A percentile compares a stretch with the other conserved stretches of the same genome.
phyloP scores from a whole-genome alignment of 2,888 invertebrate genomes.

The Linyphia triangularis region DNA sequence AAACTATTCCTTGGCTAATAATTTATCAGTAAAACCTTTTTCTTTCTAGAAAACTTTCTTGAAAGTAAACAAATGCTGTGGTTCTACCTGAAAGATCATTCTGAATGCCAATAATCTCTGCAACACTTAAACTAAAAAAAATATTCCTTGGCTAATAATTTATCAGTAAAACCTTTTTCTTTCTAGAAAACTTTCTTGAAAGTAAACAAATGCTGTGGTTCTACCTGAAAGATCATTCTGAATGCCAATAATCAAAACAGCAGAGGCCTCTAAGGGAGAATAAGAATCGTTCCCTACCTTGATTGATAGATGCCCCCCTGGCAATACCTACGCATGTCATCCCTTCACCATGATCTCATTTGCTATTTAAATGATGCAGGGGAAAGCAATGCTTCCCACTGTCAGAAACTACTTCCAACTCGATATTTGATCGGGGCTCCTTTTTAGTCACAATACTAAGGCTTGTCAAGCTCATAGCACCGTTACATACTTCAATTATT shows the following conservation, averaged over 20 bases:
- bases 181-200: too few relatives aligned
- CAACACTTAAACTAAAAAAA: too few relatives aligned
- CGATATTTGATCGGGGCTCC: neutral
- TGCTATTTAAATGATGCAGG: conserved; percentile 34
- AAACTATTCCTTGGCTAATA: too few relatives aligned
- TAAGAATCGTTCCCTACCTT: neutral
- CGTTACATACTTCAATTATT: too few relatives aligned
- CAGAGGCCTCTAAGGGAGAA: neutral
- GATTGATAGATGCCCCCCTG: conserved; percentile 42
- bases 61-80: too few relatives aligned
- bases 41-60: too few relatives aligned
- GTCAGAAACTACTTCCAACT: neutral
- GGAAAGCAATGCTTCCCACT: neutral
- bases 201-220: too few relatives aligned
- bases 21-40: too few relatives aligned
- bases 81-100: too few relatives aligned
- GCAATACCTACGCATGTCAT: conserved; percentile 37
- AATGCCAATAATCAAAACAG: conserved; percentile 24
- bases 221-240: too few relatives aligned
- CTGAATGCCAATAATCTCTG: conserved; percentile 23
- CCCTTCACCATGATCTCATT: conserved; percentile 26
- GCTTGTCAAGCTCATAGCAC: neutral
- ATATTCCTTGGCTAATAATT: too few relatives aligned
- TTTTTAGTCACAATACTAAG: neutral
- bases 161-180: too few relatives aligned